Base-by-base conservation (phyloP, 2,113 vertebrate genomes). In the Patagioenas fasciata region DNA sequence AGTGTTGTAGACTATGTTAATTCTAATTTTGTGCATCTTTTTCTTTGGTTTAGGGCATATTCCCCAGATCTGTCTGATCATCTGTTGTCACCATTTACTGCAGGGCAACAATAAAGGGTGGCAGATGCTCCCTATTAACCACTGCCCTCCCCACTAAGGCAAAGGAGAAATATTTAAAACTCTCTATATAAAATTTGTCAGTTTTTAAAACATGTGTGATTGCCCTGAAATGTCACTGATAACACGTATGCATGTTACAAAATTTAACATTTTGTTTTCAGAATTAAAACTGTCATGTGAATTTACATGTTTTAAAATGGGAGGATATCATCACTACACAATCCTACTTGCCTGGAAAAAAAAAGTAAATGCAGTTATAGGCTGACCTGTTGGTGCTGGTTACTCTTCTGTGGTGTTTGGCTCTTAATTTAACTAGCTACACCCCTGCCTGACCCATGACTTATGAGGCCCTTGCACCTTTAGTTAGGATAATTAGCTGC, bases 151-250 rank as follows among this genome's bases (percentile, higher is more conserved):
- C 18, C 44, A 47, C 3, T 47, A 47, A 47, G 44, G 44, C 44
- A 47, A 47, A 47, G 44, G 44, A 47, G 44, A 44, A 32, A 23
- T 32, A 21, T 31, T n/a, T 26, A 34, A 50, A 50, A 50, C 24
- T 60, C 38, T 72, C 10, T 54, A 48, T 48, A n/a, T 47, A 47
- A 29, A 69, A 47, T 13, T 60, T 64, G 5, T 56, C 7, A 42
- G 0, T 7, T 25, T 40, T 72, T 65, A n/a, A 6, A 0, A 29
- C 36, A 47, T 21, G 3, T 60, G 13, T 82, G 16, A 54, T 38
- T 85, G 19, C 12, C n/a, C 17, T 69, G 50, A 72, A 80, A 65
- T 42, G 15, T 40, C 65, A 53, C 26, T 29, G 32, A 4, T 53
- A 51, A 0, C 8, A 36, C 9, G 10, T 25, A n/a, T 4, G 8